A percentile compares a stretch with the other conserved stretches of the same genome.
phyloP scores from a whole-genome alignment of 2,797 vertebrate genomes.

The Neomorphus geoffroyi region DNA sequence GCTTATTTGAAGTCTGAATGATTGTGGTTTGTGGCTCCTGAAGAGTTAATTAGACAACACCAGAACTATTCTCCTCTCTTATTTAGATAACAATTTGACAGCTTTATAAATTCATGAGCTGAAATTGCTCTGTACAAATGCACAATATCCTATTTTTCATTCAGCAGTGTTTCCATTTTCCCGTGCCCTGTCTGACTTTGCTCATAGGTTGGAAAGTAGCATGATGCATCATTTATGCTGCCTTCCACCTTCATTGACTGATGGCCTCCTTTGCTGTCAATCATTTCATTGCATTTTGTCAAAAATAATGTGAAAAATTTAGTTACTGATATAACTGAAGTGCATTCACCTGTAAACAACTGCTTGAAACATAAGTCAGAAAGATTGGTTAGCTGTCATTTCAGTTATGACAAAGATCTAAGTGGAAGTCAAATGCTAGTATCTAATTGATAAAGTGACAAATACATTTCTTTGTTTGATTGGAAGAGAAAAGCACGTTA shows the following conservation, averaged over 20 bases:
- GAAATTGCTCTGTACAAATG: neutral
- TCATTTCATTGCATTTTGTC: slow-evolving; percentile 29
- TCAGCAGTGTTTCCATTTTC: slow-evolving; percentile 39
- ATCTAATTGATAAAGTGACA: neutral
- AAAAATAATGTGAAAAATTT: slow-evolving; percentile 28
- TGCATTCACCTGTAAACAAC: slow-evolving; percentile 39
- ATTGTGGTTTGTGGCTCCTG: neutral
- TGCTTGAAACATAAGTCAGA: slow-evolving; percentile 17
- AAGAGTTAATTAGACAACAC: slow-evolving; percentile 9
- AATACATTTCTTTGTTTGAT: neutral
- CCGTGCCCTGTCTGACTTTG: slow-evolving; percentile 57
- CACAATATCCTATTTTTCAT: slow-evolving; percentile 45
- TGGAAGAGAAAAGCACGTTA: neutral
- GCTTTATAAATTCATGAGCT: slow-evolving; percentile 52
- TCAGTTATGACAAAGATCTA: neutral
- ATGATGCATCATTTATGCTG: slow-evolving; percentile 66
- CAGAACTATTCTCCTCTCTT: neutral
- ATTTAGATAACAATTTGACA: slow-evolving; percentile 31
- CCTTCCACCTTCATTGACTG: slow-evolving; percentile 52
- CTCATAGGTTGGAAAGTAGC: slow-evolving; percentile 12
- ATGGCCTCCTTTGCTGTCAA: slow-evolving; percentile 47
- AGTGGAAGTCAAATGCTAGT: neutral
- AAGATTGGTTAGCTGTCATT: neutral
- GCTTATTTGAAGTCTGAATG: neutral
- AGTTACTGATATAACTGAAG: neutral